phyloP scores from a whole-genome alignment of 1,140 invertebrate species.

The Drosophila tropicalis region DNA sequence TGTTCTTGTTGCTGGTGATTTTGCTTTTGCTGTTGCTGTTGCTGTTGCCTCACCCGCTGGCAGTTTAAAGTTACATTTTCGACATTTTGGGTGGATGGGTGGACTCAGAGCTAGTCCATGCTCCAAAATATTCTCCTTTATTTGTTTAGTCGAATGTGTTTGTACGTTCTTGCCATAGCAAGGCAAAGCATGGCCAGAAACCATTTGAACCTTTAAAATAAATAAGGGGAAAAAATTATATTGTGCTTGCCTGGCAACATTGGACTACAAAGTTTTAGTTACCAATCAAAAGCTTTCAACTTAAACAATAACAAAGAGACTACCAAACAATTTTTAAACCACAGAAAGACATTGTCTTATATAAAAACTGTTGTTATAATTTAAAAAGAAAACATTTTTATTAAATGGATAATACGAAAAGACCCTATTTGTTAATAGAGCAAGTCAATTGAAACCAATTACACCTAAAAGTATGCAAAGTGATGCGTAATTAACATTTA shows the following conservation, averaged over 20 bases:
- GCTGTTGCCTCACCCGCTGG: conserved; percentile 29
- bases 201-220: conserved; percentile 31
- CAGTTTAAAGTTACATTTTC: conserved; percentile 79
- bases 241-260: conserved; percentile 22
- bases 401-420: too few relatives aligned
- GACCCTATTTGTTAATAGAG: too few relatives aligned
- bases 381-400: too few relatives aligned
- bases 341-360: too few relatives aligned
- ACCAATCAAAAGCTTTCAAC: not conserved
- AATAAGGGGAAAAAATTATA: conserved; percentile 54
- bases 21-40: conserved; percentile 27
- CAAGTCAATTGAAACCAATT: too few relatives aligned
- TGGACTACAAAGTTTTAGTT: not conserved
- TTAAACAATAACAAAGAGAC: not conserved
- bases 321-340: too few relatives aligned
- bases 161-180: conserved; percentile 23
- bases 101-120: not conserved
- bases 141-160: conserved; percentile 51
- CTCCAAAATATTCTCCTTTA: conserved; percentile 37
- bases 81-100: conserved; percentile 23
- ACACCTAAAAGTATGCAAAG: too few relatives aligned
- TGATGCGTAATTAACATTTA: too few relatives aligned
- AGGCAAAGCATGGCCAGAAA: not conserved
- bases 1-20: conserved; percentile 40
- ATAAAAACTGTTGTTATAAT: too few relatives aligned